These are phyloP conservation scores for Lycocorax pyrrhopterus DNA, from an alignment of 2,113 vertebrate genomes.

Conservation along the genomic window DNA sequence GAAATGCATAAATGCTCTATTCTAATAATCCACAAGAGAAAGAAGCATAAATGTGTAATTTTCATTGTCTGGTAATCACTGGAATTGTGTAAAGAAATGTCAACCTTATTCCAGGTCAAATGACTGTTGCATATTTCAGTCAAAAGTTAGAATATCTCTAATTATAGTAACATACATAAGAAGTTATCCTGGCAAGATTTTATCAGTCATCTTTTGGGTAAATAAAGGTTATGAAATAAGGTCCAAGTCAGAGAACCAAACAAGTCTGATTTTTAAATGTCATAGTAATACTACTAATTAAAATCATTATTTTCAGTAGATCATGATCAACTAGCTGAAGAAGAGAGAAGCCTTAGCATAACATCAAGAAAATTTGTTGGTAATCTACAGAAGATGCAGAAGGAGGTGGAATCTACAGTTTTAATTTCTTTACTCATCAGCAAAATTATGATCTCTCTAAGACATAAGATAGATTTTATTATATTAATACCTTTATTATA, in stretches of 20 bases:
- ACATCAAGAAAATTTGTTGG: conserved; percentile 17
- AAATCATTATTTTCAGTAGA: background rate
- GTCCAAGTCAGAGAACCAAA: conserved; percentile 12
- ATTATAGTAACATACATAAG: background rate
- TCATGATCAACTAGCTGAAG: background rate
- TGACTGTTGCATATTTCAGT: conserved; percentile 26
- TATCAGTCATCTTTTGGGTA: background rate
- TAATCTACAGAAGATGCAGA: background rate
- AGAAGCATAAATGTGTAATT: conserved; percentile 15
- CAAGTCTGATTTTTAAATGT: conserved; percentile 1
- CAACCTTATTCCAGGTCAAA: background rate
- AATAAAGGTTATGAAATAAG: conserved; percentile 24
- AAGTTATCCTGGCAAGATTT: background rate
- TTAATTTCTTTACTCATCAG: background rate
- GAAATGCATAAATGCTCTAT: background rate
- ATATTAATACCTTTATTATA: background rate
- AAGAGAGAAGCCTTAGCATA: background rate
- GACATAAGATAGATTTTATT: background rate
- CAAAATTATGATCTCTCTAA: background rate
- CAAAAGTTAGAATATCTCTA: background rate
- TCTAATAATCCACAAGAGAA: background rate
- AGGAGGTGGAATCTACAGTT: background rate
- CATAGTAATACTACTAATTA: background rate
- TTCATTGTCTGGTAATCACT: background rate
- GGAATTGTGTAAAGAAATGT: background rate